phyloP scores from a whole-genome alignment of 2,888 invertebrate genomes.

The Cosmopolites sordidus region DNA sequence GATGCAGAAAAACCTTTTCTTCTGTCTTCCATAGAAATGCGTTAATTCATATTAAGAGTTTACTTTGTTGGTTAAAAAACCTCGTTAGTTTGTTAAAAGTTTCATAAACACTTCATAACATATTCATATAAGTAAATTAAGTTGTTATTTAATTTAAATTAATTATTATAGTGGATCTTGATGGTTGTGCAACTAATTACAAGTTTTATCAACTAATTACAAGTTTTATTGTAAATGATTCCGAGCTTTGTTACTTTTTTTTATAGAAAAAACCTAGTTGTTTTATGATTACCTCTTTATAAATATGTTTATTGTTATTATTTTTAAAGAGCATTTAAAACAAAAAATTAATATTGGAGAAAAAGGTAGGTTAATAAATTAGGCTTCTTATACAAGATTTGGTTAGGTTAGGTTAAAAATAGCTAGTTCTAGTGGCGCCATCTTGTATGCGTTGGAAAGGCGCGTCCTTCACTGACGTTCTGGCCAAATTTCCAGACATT shows the following conservation, averaged over 20 bases:
- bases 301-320: conserved; percentile 6
- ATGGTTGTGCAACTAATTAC: conserved; percentile 15
- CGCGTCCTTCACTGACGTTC: too few species aligned
- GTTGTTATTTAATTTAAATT: conserved; percentile 30
- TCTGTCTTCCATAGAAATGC: too few species aligned
- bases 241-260: conserved; percentile 16
- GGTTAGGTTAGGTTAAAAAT: too few species aligned
- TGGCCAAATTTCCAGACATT: too few species aligned
- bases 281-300: conserved; percentile 18
- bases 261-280: conserved; percentile 4
- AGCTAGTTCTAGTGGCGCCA: too few species aligned
- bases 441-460: too few species aligned
- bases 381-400: conserved; percentile 37
- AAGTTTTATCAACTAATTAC: too few species aligned
- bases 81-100: background rate
- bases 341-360: conserved; percentile 1
- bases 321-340: conserved; percentile 11
- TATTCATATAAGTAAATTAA: conserved; percentile 26
- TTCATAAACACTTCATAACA: background rate
- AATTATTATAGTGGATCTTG: background rate
- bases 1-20: too few species aligned
- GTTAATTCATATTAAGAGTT: too few species aligned
- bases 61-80: background rate
- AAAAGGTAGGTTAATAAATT: conserved; percentile 15
- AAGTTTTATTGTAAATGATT: conserved; percentile 20